Conservation (phyloP, 2,797 vertebrate genomes). For the Gouania willdenowi region DNA sequence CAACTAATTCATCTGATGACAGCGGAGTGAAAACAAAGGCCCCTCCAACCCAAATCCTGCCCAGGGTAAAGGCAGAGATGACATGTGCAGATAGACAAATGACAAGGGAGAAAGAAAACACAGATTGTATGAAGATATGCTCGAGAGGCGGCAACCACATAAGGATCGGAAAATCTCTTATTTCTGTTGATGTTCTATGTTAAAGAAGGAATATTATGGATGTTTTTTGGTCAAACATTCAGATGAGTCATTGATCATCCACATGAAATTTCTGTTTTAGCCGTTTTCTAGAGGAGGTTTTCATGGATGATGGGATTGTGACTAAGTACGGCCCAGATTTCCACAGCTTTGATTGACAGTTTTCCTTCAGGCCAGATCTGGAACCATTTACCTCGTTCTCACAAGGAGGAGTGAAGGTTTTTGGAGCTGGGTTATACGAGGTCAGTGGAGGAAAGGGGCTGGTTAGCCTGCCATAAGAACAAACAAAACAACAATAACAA, state of each 20-base stretch:
- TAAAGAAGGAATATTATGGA: no score
- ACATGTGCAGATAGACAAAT: slow-evolving; percentile 45
- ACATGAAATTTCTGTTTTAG: slow-evolving; percentile 4
- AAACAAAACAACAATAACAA: no score
- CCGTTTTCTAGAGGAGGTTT: slow-evolving; percentile 22
- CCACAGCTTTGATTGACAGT: slow-evolving; percentile 59
- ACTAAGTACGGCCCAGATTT: slow-evolving; percentile 28
- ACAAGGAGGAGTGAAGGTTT: slow-evolving; percentile 32
- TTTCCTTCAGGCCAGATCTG: slow-evolving; percentile 62
- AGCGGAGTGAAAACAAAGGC: slow-evolving; percentile 37
- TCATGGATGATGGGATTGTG: neutral
- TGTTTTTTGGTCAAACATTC: no score
- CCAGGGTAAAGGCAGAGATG: slow-evolving; percentile 40
- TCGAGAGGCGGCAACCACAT: slow-evolving; percentile 21
- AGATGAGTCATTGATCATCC: slow-evolving; percentile 4
- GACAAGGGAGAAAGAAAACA: slow-evolving; percentile 25
- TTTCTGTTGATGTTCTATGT: no score
- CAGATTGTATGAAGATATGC: slow-evolving; percentile 30
- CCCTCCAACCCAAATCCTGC: neutral
- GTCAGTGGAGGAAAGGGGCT: slow-evolving; percentile 32
- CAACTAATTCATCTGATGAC: slow-evolving; percentile 40
- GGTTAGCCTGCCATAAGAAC: no score
- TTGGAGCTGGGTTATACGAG: slow-evolving; percentile 43
- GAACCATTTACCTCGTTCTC: slow-evolving; percentile 57
- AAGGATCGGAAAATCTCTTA: no score